Base-by-base conservation (phyloP, 2,888 invertebrate species). In the Melangyna quadrimaculata region DNA sequence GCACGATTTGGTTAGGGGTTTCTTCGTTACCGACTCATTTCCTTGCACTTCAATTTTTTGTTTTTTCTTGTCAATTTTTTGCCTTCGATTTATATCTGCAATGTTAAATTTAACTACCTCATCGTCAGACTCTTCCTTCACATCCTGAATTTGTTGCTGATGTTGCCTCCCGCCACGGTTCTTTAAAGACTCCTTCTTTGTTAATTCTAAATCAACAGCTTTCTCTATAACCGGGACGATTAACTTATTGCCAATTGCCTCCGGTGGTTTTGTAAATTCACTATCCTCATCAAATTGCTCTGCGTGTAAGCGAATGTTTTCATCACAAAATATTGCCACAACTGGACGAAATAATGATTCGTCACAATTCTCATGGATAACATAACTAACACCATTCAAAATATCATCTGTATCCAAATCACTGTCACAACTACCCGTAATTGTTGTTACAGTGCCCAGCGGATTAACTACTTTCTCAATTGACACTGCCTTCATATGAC, bases 281-380 rank as follows among this genome's bases (percentile, higher is more conserved):
- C 88, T 87, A 59, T 89, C 88, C 71, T 89, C 89, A 17, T 87
- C 88, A 29, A 45, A 57, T 70, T 82, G 19, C 81, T 88, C 53
- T 27, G 40, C 37, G 70, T 82, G 32, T 70, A 80, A 43, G 14
- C 45, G 79, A 45, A 78, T 93, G 48, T 93, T 93, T 45, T 90
- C 90, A 86, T 90, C 90, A 83, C 91, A 91, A 79, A 92, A 91
- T 71, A 92, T 92, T 37, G 92, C 90, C 22, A 95, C 94, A 75
- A 95, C 94, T 37, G 95, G 95, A 19, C 95, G 93, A 92, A 95
- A 95, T 73, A 94, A 92, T 53, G 94, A 94, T 92, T 95, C 95
- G 92, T 95, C 95, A 89, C 94, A 94, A 91, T 94, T 94, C 90
- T 94, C 94, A 89, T 93, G 93, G 65, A 93, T 93, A 35, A 93